phyloP scores from a whole-genome alignment of 2,113 vertebrate genomes.

The Hemibagrus wyckioides region DNA sequence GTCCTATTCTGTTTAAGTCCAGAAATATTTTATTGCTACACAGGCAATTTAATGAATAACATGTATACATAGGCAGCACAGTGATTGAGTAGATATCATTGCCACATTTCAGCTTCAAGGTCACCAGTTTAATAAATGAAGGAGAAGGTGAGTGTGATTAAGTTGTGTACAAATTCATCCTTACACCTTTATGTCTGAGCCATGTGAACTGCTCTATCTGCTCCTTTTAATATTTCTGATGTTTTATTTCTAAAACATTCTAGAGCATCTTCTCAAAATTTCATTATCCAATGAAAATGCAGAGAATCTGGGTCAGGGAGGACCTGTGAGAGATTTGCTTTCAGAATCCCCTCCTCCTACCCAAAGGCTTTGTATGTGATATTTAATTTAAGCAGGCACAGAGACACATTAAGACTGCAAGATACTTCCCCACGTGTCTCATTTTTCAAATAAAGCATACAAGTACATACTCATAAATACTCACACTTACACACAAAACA shows the following conservation, averaged over 20 bases:
- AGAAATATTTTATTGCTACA: neutral
- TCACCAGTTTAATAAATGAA: neutral
- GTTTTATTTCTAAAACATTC: neutral
- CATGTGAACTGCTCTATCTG: neutral
- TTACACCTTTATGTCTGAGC: neutral
- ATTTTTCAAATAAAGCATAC: slow-evolving; percentile 34
- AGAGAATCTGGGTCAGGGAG: slow-evolving; percentile 15
- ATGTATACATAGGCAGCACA: neutral
- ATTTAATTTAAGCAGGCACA: slow-evolving; percentile 47
- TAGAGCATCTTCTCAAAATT: slow-evolving; percentile 4
- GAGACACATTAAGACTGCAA: slow-evolving; percentile 33
- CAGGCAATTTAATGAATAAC: neutral
- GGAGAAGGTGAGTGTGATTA: neutral
- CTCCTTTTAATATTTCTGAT: neutral
- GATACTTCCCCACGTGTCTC: slow-evolving; percentile 21
- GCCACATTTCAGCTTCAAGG: neutral
- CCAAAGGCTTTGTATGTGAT: slow-evolving; percentile 23
- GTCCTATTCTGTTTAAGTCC: neutral
- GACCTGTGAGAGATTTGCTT: slow-evolving; percentile 7
- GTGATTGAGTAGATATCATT: neutral
- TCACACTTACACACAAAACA: slow-evolving; percentile 35
- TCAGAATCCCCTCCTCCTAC: slow-evolving; percentile 24
- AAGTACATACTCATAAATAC: neutral
- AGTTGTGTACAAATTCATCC: slow-evolving; percentile 58
- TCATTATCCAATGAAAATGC: slow-evolving; percentile 14